Evolutionary conservation across 2,797 vertebrate species (phyloP), one percentile per base, ranked within the genome.

Genomic region (Notolabrus celidotus): DNA sequence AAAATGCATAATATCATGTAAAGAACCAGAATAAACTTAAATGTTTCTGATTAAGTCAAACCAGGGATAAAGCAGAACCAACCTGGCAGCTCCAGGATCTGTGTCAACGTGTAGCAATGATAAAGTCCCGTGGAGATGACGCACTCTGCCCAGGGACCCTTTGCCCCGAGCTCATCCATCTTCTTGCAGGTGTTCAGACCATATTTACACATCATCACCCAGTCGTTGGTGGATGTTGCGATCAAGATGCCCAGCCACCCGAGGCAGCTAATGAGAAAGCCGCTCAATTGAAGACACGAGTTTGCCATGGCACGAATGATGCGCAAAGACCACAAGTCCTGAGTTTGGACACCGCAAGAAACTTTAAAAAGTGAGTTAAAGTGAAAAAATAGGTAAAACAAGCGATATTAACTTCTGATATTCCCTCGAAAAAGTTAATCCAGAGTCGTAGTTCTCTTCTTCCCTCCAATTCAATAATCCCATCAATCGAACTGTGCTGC

Each of bases 31-130:
- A 19, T 8, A 3, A 29, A 39, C 1, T 9, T 10, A 2, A 31
- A 38, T 23, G 3, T 9, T 3, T 22, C 2, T 10, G 2, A 49
- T 33, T 25, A 1, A 8, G 3, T 9, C 17, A 14, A 45, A 27
- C n/a, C 23, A 10, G 19, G 25, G 20, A 29, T 4, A 0, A 34
- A 5, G 56, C 12, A 27, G 15, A 52, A 10, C 73, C 19, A 94
- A 99, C 98, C 97, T 82, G 98, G 97, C 67, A 99, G 92, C 1
- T 96, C 95, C 73, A 99, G 95, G 86, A 99, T 97, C 91, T 98
- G 96, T 49, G 96, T 96, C 4, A 96, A 93, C 1, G 95, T 92
- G 50, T 93, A 92, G 91, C 98, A 99, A 92, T 98, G 97, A 62
- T 97, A 97, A 19, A 96, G 92, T 15, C 95, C 97, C 0, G 96